Evolutionary conservation across 2,113 vertebrate genomes (phyloP).

Genomic region (Hepsetus odoe): DNA sequence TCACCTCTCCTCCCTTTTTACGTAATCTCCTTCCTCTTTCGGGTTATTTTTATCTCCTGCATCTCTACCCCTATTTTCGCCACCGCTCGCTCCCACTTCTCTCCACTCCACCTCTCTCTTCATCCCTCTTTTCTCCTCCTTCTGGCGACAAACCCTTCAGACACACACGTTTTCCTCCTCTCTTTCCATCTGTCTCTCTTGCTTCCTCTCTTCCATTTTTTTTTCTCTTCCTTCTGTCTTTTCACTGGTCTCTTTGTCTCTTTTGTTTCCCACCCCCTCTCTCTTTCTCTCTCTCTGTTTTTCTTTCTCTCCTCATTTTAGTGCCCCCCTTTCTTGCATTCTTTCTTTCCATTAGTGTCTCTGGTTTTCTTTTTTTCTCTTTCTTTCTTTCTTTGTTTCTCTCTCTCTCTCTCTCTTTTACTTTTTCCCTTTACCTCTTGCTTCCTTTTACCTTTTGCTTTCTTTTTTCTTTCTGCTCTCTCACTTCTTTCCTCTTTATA

Average conservation of each 20-base stretch:
- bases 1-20: slow-evolving; percentile 68
- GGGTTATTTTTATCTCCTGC: slow-evolving; percentile 71
- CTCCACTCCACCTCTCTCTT: slow-evolving; percentile 13
- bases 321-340: no score
- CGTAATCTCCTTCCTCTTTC: slow-evolving; percentile 64
- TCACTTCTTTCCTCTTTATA: slow-evolving; percentile 6
- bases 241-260: no score
- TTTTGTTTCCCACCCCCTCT: no score
- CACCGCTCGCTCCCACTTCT: slow-evolving; percentile 15
- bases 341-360: no score
- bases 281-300: no score
- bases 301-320: no score
- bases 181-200: slow-evolving; percentile 2
- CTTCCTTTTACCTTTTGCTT: no score
- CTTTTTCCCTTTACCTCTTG: no score
- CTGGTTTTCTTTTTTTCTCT: no score
- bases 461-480: neutral
- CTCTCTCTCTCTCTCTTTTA: no score
- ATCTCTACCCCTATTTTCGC: slow-evolving; percentile 39
- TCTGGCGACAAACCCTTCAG: neutral
- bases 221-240: neutral
- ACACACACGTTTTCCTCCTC: neutral
- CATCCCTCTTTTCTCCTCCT: neutral
- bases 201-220: neutral
- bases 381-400: no score